Conservation (phyloP, 2,888 invertebrate species). For the Parasteatoda lunata region DNA sequence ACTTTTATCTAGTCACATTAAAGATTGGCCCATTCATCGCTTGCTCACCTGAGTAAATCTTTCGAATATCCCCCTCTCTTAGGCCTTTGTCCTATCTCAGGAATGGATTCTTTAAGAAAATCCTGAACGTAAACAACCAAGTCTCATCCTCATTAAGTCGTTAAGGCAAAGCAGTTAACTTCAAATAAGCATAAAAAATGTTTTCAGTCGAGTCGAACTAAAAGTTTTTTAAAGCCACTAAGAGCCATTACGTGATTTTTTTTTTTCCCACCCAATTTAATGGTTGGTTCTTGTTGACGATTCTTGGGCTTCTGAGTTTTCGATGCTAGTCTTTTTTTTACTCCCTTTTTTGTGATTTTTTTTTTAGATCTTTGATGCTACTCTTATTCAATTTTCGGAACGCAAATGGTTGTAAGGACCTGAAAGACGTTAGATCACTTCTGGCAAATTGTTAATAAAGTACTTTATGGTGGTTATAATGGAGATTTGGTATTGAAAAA, state of each 20-base stretch:
- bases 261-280: neutral
- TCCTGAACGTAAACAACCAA: neutral
- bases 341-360: too few species aligned
- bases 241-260: neutral
- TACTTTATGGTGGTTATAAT: too few species aligned
- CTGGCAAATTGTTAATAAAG: too few species aligned
- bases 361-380: too few species aligned
- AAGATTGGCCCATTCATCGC: neutral
- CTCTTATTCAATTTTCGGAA: too few species aligned
- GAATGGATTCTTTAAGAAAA: neutral
- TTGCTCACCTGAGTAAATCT: constrained; percentile 2
- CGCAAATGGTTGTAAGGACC: too few species aligned
- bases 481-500: too few species aligned
- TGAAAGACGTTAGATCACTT: too few species aligned
- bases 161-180: neutral
- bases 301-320: neutral
- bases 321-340: neutral
- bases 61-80: neutral
- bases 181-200: constrained; percentile 3
- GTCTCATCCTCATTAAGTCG: constrained; percentile 1
- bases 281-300: neutral
- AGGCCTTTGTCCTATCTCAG: neutral
- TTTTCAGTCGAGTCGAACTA: neutral
- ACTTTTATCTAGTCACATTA: constrained; percentile 1
- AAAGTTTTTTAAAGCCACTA: neutral